Percentiles rank a stretch among this genome's conserved stretches.
phyloP scores from a whole-genome alignment of 2,113 vertebrate genomes.

The Oreotragus oreotragus region DNA sequence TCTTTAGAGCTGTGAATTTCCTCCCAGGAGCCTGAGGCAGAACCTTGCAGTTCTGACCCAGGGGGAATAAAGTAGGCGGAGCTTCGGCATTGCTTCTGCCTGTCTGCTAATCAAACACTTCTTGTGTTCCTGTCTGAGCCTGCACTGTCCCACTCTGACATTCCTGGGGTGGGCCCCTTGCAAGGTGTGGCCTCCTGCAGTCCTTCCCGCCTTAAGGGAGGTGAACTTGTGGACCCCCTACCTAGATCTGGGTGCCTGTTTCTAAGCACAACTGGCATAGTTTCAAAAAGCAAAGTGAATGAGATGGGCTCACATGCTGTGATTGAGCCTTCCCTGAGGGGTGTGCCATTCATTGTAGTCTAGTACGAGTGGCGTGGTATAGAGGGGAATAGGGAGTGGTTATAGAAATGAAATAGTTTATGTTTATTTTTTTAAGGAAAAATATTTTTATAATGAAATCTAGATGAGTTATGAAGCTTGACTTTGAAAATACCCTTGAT shows the following conservation, averaged over 20 bases:
- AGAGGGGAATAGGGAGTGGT: constrained; percentile 65
- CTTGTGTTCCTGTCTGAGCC: neutral
- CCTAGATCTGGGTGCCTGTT: neutral
- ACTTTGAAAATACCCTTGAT: constrained; percentile 72
- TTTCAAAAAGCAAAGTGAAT: neutral
- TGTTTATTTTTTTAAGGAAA: constrained; percentile 83
- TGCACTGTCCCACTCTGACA: neutral
- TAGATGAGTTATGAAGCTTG: constrained; percentile 56
- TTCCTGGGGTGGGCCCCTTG: neutral
- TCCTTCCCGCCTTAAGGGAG: neutral
- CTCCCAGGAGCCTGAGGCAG: constrained; percentile 56
- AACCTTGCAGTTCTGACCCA: neutral
- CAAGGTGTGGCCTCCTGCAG: neutral
- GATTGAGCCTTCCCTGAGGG: neutral
- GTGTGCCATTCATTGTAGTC: constrained; percentile 28
- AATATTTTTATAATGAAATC: constrained; percentile 83
- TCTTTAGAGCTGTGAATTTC: constrained; percentile 42
- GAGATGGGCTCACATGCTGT: neutral
- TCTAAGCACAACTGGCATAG: constrained; percentile 34
- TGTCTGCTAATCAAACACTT: neutral
- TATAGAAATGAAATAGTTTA: constrained; percentile 74
- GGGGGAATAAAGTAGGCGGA: neutral
- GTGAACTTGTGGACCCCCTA: neutral
- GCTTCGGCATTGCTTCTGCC: constrained; percentile 17
- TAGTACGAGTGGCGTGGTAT: neutral